phyloP scores from a whole-genome alignment of 2,888 invertebrate species.

The Asteroscopus sphinx region DNA sequence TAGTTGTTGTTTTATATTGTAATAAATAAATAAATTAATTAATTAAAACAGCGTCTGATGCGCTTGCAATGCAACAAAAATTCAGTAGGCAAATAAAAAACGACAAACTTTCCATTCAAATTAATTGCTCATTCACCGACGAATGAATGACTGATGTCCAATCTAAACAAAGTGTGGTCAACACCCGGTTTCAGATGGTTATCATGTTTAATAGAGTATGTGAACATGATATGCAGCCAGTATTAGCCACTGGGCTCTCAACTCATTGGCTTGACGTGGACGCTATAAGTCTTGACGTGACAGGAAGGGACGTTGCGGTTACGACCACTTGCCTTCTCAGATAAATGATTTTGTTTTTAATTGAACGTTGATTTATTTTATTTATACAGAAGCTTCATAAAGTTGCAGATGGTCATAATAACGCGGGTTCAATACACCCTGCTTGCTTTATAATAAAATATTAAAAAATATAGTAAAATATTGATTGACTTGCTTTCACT shows the following conservation, averaged over 20 bases:
- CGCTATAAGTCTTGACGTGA: slow-evolving; percentile 59
- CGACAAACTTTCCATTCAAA: neutral
- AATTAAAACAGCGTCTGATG: neutral
- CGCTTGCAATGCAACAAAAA: neutral
- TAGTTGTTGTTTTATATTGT: neutral
- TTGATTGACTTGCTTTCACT: too few relatives aligned
- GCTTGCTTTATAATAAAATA: too few relatives aligned
- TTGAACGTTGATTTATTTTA: slow-evolving; percentile 46
- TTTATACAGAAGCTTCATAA: too few relatives aligned
- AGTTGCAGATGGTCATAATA: too few relatives aligned
- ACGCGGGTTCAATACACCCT: too few relatives aligned
- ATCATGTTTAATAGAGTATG: slow-evolving; percentile 79
- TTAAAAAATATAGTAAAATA: too few relatives aligned
- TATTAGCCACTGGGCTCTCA: slow-evolving; percentile 71
- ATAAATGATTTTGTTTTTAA: slow-evolving; percentile 57
- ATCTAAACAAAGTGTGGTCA: slow-evolving; percentile 69
- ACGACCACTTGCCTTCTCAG: slow-evolving; percentile 41
- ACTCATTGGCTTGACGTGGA: slow-evolving; percentile 70
- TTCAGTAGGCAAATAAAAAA: neutral
- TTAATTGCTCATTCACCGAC: slow-evolving; percentile 32
- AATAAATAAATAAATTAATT: neutral
- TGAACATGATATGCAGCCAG: slow-evolving; percentile 76
- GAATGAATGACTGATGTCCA: slow-evolving; percentile 35
- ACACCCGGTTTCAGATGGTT: slow-evolving; percentile 64
- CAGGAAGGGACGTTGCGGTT: slow-evolving; percentile 64